A percentile compares a stretch with the other conserved stretches of the same genome.
These are phyloP conservation scores for Microtus agrestis DNA, from an alignment of 2,797 vertebrate genomes.

Conservation along the genomic window DNA sequence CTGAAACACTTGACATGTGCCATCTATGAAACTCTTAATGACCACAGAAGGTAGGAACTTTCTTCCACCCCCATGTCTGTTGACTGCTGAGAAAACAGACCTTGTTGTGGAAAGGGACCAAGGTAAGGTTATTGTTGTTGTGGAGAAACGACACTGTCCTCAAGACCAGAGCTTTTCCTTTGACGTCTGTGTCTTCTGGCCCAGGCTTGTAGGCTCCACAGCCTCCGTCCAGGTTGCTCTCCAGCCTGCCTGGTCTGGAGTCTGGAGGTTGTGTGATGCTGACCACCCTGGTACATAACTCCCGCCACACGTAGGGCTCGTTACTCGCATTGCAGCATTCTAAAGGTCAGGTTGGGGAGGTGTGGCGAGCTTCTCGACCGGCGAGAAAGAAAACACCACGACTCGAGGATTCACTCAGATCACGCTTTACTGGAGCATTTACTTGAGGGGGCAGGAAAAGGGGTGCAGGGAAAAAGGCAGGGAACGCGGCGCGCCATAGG, in stretches of 20 bases:
- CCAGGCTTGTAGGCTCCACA: neutral
- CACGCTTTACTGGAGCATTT: too few species aligned
- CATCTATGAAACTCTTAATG: neutral
- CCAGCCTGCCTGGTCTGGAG: neutral
- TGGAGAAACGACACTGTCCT: neutral
- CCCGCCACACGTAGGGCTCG: neutral
- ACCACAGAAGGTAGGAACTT: too few species aligned
- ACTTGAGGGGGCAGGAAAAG: too few species aligned
- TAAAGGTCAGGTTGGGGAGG: neutral
- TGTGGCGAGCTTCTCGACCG: too few species aligned
- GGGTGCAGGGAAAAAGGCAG: too few species aligned
- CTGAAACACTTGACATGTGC: neutral
- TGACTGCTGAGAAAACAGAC: neutral
- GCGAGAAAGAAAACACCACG: too few species aligned
- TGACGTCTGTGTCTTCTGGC: neutral
- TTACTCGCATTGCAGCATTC: neutral
- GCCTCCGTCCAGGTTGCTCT: neutral
- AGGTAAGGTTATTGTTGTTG: neutral
- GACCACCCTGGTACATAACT: too few species aligned
- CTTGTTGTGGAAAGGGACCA: neutral
- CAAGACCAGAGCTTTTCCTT: neutral
- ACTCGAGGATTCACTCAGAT: too few species aligned
- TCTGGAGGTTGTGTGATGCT: too few species aligned
- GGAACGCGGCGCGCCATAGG: too few species aligned
- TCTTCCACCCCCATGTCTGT: too few species aligned